Percentiles rank a stretch among this genome's conserved stretches.
Conservation (phyloP, 2,113 vertebrate species). For the Sprattus sprattus region DNA sequence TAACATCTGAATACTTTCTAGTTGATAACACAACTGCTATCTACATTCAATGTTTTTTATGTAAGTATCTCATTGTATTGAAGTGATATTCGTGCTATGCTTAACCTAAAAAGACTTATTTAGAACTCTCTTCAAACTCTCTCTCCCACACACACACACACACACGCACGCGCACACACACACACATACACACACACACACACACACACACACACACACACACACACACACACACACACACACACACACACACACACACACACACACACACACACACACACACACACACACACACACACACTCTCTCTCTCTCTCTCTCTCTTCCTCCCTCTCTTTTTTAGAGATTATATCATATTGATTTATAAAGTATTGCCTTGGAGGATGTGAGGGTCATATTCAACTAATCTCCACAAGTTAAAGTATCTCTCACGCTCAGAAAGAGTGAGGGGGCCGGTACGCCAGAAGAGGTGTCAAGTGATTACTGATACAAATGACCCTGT, state of each 20-base stretch:
- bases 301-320: background rate
- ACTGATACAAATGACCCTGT: constrained; percentile 9
- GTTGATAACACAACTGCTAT: background rate
- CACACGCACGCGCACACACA: too few species aligned
- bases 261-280: too few species aligned
- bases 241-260: too few species aligned
- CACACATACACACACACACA: too few species aligned
- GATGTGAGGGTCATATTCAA: background rate
- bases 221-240: background rate
- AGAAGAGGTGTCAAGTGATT: background rate
- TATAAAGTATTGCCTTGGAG: background rate
- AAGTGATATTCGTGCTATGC: background rate
- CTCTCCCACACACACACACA: too few species aligned
- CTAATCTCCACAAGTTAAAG: background rate
- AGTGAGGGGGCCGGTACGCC: background rate
- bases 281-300: background rate
- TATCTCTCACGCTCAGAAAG: background rate
- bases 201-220: too few species aligned
- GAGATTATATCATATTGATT: constrained; percentile 1
- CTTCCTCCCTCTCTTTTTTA: background rate
- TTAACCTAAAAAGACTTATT: background rate
- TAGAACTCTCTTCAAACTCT: too few species aligned
- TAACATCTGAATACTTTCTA: background rate
- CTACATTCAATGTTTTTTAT: background rate
- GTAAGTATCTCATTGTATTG: background rate